phyloP scores from a whole-genome alignment of 2,888 invertebrate species.

The Erpobdella octoculata region DNA sequence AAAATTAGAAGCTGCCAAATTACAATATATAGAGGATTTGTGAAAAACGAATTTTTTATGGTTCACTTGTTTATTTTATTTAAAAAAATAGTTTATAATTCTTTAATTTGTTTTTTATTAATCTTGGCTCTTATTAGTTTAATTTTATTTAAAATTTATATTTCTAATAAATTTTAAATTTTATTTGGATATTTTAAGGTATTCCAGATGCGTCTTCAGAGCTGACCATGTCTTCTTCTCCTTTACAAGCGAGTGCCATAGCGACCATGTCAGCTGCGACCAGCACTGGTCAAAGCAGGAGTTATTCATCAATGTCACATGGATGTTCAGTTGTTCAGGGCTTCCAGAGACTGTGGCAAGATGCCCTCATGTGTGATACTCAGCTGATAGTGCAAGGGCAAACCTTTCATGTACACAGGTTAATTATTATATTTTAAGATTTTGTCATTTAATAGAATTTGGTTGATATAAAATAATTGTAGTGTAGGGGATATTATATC shows the following conservation, averaged over 20 bases:
- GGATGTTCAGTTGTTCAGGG: slow-evolving; percentile 36
- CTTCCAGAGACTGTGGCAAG: slow-evolving; percentile 38
- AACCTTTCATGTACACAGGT: slow-evolving; percentile 45
- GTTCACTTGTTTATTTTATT: not conserved
- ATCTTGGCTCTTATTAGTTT: too few relatives aligned
- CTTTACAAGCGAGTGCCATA: not conserved
- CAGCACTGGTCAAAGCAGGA: slow-evolving; percentile 22
- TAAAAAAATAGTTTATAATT: not conserved
- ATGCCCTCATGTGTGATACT: slow-evolving; percentile 38
- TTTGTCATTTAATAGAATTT: too few relatives aligned
- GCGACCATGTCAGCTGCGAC: slow-evolving; percentile 20
- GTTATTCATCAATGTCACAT: slow-evolving; percentile 32
- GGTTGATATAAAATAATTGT: too few relatives aligned
- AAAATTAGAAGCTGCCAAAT: too few relatives aligned
- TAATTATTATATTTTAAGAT: too few relatives aligned
- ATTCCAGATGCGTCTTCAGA: too few relatives aligned
- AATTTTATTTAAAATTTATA: too few relatives aligned
- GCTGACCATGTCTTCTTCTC: not conserved
- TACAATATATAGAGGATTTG: too few relatives aligned
- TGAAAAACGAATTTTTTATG: too few relatives aligned
- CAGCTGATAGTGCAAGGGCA: slow-evolving; percentile 38
- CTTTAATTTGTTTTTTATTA: not conserved
- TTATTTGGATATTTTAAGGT: not conserved
- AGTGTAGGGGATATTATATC: too few relatives aligned
- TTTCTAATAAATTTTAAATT: not conserved